A percentile compares a stretch with the other conserved stretches of the same genome.
Conservation (phyloP, 2,113 vertebrate genomes). For the Dissostichus mawsoni region DNA sequence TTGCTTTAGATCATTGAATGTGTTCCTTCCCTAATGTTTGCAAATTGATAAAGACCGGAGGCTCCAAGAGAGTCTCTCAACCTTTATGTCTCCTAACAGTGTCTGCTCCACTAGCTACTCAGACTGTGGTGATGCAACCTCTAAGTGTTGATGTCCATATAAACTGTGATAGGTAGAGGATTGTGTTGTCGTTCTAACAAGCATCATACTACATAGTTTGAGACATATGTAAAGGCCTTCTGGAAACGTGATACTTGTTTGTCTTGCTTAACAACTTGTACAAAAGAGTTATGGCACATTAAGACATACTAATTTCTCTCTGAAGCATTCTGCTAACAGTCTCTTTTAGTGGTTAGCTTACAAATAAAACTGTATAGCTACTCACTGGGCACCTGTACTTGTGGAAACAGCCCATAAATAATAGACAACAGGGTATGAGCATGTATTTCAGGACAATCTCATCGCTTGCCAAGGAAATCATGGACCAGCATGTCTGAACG, state of each 20-base stretch:
- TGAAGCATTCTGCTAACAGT: neutral
- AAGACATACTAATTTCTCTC: neutral
- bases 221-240: too few species aligned
- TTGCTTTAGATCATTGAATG: neutral
- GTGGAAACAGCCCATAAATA: neutral
- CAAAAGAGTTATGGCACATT: neutral
- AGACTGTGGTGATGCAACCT: conserved; percentile 4
- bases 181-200: neutral
- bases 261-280: neutral
- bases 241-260: neutral
- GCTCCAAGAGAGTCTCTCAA: neutral
- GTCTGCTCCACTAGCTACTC: conserved; percentile 6
- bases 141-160: conserved; percentile 7
- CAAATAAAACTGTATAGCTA: neutral
- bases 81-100: neutral
- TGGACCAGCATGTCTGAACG: neutral
- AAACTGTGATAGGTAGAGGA: neutral
- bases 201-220: neutral
- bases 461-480: neutral
- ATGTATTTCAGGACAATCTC: neutral
- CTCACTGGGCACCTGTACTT: neutral
- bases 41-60: conserved; percentile 10
- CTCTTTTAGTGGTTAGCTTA: neutral
- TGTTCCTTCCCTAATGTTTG: conserved; percentile 14
- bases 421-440: neutral